These are phyloP conservation scores for Cichladusa arquata DNA, from an alignment of 2,113 vertebrate genomes.

Conservation along the genomic window DNA sequence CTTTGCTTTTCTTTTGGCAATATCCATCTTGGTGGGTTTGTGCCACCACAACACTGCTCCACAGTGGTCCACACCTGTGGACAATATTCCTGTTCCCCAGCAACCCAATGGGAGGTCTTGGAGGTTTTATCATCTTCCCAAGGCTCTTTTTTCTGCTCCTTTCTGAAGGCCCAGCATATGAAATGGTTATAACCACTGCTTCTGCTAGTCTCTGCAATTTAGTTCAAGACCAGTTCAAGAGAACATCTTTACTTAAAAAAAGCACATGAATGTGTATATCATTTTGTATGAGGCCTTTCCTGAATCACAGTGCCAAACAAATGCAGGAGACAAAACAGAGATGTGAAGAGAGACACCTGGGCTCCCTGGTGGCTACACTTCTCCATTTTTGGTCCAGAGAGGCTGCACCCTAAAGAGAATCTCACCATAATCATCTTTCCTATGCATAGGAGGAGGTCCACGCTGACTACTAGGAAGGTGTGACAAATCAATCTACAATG, in stretches of 20 bases:
- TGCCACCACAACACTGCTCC: neutral
- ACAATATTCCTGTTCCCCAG: neutral
- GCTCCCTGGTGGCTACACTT: neutral
- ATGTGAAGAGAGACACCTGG: neutral
- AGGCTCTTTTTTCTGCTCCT: neutral
- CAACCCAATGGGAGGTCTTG: neutral
- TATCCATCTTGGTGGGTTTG: neutral
- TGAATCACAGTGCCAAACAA: neutral
- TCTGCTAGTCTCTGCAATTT: neutral
- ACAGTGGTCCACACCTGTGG: neutral
- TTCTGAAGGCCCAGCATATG: neutral
- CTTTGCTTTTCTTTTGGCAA: neutral
- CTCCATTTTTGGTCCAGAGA: neutral
- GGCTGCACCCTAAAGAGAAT: neutral
- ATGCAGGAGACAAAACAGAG: neutral
- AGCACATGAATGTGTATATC: accelerated
- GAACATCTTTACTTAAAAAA: neutral
- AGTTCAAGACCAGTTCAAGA: neutral
- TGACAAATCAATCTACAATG: neutral
- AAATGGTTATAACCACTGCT: neutral
- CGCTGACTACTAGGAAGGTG: neutral
- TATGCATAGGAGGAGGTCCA: neutral
- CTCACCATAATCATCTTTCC: neutral
- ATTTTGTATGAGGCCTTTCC: neutral
- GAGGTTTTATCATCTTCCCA: neutral